Conservation (phyloP, 64 coral and sea anemone species). For the Trachythela sp. region DNA sequence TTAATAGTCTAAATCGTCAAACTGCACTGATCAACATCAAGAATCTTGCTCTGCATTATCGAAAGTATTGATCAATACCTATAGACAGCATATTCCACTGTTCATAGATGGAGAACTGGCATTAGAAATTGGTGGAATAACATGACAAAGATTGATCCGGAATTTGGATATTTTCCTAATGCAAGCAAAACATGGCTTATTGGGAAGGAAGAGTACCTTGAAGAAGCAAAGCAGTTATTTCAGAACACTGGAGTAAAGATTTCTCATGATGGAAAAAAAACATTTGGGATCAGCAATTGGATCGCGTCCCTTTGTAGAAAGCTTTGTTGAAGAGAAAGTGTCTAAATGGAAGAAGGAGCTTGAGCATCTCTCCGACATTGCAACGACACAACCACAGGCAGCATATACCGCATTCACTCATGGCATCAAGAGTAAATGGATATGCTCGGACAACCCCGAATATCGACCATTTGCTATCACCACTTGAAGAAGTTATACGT, state of each 20-base stretch:
- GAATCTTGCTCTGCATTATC: background rate
- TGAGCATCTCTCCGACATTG: background rate
- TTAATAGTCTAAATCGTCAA: background rate
- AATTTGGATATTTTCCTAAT: background rate
- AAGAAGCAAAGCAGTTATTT: background rate
- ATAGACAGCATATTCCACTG: background rate
- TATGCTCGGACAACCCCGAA: too few relatives aligned
- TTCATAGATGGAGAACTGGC: background rate
- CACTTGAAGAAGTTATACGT: background rate
- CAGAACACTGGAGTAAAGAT: background rate
- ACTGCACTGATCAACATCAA: background rate
- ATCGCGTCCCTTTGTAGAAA: background rate
- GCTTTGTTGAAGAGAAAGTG: background rate
- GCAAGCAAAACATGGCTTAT: background rate
- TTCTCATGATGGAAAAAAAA: background rate
- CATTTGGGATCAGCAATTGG: background rate
- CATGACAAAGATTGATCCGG: background rate
- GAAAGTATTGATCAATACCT: background rate
- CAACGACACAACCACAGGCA: too few relatives aligned
- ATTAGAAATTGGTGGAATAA: constrained; percentile 34
- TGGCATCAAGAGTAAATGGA: too few relatives aligned
- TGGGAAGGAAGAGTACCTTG: background rate
- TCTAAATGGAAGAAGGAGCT: background rate
- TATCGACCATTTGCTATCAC: background rate
- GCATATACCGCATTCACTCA: too few relatives aligned